Evolutionary conservation across 2,888 invertebrate species (phyloP).

Genomic region (Ephialtes manifestator): DNA sequence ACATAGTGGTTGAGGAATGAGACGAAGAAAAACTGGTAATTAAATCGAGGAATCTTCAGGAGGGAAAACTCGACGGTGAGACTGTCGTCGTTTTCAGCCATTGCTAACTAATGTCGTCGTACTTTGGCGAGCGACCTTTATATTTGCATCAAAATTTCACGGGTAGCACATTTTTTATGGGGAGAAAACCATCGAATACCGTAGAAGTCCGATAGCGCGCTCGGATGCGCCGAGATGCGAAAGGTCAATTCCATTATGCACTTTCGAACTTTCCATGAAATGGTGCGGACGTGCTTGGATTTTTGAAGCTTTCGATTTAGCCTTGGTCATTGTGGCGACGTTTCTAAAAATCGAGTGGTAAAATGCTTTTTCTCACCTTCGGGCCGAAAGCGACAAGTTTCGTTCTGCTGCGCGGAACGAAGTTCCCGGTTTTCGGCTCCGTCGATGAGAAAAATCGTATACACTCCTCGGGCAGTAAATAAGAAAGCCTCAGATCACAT

Average conservation of each 20-base stretch:
- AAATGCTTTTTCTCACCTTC: too few relatives aligned
- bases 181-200: conserved; percentile 46
- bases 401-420: too few relatives aligned
- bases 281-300: not conserved
- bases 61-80: conserved; percentile 43
- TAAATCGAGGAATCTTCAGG: conserved; percentile 57
- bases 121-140: conserved; percentile 23
- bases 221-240: not conserved
- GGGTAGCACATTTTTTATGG: conserved; percentile 34
- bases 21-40: conserved; percentile 52
- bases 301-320: conserved; percentile 18
- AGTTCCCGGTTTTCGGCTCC: too few relatives aligned
- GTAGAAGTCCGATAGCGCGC: not conserved
- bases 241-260: conserved; percentile 38
- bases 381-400: too few relatives aligned
- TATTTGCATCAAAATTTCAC: conserved; percentile 63
- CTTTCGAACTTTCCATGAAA: conserved; percentile 61
- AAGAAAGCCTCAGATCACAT: too few relatives aligned
- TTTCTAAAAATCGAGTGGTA: not conserved
- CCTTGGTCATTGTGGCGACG: not conserved
- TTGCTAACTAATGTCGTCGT: not conserved
- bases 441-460: too few relatives aligned
- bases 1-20: conserved; percentile 21
- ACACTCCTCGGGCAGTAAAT: too few relatives aligned
- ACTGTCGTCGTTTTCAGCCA: conserved; percentile 8